Evolutionary conservation across 2,888 invertebrate species (phyloP).

Genomic region (Agriopis marginaria): DNA sequence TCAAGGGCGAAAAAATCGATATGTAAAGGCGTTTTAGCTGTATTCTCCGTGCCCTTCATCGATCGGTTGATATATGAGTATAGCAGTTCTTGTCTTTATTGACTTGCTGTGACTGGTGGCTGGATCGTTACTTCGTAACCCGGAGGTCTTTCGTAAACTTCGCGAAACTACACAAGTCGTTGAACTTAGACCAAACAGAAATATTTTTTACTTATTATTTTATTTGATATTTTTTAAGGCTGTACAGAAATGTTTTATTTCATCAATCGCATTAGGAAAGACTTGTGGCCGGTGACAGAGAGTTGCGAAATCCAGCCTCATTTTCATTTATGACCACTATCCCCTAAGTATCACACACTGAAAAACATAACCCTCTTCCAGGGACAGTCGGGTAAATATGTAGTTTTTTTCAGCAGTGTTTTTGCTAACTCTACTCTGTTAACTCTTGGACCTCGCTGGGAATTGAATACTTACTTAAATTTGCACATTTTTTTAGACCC

Average conservation of each 20-base stretch:
- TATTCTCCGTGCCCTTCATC: conserved; percentile 51
- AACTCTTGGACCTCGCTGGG: no score
- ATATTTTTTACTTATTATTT: conserved; percentile 33
- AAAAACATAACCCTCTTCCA: no score
- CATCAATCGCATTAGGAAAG: conserved; percentile 4
- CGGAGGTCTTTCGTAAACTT: conserved; percentile 44
- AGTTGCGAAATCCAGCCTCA: background rate
- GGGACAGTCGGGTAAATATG: no score
- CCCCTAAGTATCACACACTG: no score
- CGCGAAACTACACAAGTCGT: conserved; percentile 34
- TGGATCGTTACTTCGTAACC: conserved; percentile 59
- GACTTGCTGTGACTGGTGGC: conserved; percentile 54
- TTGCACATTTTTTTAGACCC: no score
- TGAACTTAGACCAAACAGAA: conserved; percentile 46
- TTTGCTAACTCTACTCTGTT: no score
- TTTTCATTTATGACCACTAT: background rate
- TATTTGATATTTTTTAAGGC: conserved; percentile 18
- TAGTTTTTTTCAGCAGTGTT: no score
- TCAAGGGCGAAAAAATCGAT: conserved; percentile 41
- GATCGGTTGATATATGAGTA: conserved; percentile 53
- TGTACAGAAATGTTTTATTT: conserved; percentile 9
- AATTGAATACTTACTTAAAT: no score
- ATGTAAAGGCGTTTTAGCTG: conserved; percentile 39
- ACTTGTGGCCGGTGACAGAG: background rate
- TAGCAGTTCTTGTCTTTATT: conserved; percentile 55